Percentiles rank a stretch among this genome's conserved stretches.
Evolutionary conservation across 2,113 vertebrate species (phyloP).

Genomic region (Rallus limicola): DNA sequence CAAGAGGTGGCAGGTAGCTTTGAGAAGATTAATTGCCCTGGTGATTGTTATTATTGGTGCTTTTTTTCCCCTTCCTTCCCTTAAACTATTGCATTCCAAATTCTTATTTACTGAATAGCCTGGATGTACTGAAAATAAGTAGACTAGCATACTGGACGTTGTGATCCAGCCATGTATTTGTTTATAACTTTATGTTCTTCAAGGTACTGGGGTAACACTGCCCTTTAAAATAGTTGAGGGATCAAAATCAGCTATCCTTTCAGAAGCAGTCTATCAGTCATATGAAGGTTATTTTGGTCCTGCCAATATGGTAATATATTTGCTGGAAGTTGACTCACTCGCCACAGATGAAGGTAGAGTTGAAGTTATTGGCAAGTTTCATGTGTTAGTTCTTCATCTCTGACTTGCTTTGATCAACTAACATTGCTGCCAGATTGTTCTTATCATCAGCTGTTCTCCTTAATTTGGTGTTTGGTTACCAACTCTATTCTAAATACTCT

Average conservation of each 20-base stretch:
- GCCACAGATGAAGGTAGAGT: background rate
- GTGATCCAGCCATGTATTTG: background rate
- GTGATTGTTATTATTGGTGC: conserved; percentile 14
- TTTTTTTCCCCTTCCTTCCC: background rate
- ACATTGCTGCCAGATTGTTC: background rate
- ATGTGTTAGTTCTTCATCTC: background rate
- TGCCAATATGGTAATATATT: background rate
- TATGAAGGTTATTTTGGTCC: background rate
- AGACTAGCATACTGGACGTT: background rate
- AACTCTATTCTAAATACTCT: background rate
- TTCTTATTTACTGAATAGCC: background rate
- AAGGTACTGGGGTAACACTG: background rate
- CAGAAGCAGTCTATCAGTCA: background rate
- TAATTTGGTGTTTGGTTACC: background rate
- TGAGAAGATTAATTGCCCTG: conserved; percentile 40
- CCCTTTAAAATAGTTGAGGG: background rate
- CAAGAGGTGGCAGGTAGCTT: conserved; percentile 56
- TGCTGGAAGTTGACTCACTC: background rate
- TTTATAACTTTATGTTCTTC: background rate
- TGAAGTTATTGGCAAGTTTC: background rate
- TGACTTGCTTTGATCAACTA: conserved; percentile 14
- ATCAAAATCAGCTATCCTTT: background rate
- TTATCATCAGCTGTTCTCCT: background rate
- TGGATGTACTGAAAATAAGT: background rate
- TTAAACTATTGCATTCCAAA: background rate